These are phyloP conservation scores for Leptocoma aspasia DNA, from an alignment of 2,113 vertebrate species.

Conservation along the genomic window DNA sequence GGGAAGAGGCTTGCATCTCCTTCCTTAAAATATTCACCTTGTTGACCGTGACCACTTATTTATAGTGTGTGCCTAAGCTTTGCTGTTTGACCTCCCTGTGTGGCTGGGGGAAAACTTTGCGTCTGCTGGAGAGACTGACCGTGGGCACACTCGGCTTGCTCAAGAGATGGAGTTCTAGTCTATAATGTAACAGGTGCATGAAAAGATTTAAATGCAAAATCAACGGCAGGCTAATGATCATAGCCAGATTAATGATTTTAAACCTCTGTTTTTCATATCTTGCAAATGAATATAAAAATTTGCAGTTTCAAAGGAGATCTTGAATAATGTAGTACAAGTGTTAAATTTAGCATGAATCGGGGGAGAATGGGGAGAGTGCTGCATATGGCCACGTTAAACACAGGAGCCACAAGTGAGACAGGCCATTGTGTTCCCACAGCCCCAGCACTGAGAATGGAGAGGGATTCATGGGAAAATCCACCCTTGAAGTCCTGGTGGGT, in stretches of 20 bases:
- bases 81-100: fast-evolving
- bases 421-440: neutral
- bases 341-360: neutral
- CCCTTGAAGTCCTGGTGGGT: neutral
- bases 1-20: neutral
- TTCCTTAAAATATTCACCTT: neutral
- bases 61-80: neutral
- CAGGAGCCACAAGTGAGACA: neutral
- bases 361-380: neutral
- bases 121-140: fast-evolving
- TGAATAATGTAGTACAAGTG: neutral
- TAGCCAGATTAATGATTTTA: neutral
- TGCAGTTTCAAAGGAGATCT: neutral
- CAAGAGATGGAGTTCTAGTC: neutral
- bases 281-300: neutral
- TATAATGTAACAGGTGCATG: neutral
- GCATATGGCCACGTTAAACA: neutral
- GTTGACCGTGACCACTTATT: neutral
- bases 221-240: neutral
- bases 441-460: fast-evolving
- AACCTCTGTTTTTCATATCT: neutral
- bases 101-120: neutral
- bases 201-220: neutral
- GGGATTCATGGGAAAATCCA: neutral
- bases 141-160: fast-evolving